Base-by-base conservation (phyloP, 1,140 invertebrate genomes). In the Achatina immaculata region DNA sequence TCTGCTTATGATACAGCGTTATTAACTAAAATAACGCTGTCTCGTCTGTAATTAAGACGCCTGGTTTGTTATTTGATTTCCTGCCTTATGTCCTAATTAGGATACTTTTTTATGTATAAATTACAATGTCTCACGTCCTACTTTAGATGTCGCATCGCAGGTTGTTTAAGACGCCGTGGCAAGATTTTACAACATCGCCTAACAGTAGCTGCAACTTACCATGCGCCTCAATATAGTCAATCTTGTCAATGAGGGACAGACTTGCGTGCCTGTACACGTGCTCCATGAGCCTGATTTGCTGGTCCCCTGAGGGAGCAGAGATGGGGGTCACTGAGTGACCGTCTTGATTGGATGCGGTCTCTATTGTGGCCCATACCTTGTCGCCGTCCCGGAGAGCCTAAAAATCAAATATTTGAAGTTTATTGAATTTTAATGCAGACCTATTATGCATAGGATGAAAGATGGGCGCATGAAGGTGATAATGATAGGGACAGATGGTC, bases 151-250 rank as follows among this genome's bases (percentile, higher is more conserved):
- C n/a, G n/a, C n/a, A n/a, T n/a, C n/a, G n/a, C n/a, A n/a, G n/a
- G n/a, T n/a, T n/a, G n/a, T n/a, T n/a, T n/a, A n/a, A n/a, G n/a
- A n/a, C n/a, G n/a, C n/a, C n/a, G n/a, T n/a, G n/a, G n/a, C n/a
- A n/a, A n/a, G n/a, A 51, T 14, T 14, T 51, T 51, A 24, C 11
- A 51, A 14, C 24, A 24, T 51, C 24, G 48, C 11, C 48, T 51
- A 51, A 51, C 48, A 51, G 48, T 51, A 51, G 48, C 48, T 24
- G n/a, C n/a, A n/a, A 36, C 58, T 79, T 76, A 86, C 83, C 86
- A 68, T 87, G 86, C 34, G 85, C 86, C 76, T 87, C 86, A 38
- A 87, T 85, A 75, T 84, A 87, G 24, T 86, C 83, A 6, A 87
- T 71, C 0, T 65, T 11, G 9, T 62, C 24, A 45, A 43, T 28